Evolutionary conservation across 1,140 invertebrate species (phyloP).

Genomic region (Liolophura sinensis): DNA sequence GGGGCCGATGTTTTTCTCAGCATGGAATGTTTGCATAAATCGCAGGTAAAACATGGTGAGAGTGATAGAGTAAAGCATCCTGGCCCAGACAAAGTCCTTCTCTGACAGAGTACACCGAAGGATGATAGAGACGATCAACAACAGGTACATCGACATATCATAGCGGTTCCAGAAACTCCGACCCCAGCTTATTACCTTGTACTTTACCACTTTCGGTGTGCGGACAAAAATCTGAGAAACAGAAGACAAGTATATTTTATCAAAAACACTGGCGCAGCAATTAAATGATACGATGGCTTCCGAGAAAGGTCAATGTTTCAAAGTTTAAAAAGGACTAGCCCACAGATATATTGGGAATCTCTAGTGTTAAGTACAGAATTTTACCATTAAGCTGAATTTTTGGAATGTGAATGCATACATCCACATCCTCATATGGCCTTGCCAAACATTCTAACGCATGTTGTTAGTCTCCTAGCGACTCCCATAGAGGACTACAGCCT

Average conservation of each 20-base stretch:
- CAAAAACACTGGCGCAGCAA: not conserved
- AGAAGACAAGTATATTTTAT: not conserved
- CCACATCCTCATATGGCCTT: too few species aligned
- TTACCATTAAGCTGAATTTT: too few species aligned
- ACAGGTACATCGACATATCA: conserved; percentile 21
- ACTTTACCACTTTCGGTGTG: conserved; percentile 5
- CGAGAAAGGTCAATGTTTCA: too few species aligned
- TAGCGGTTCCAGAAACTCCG: conserved; percentile 22
- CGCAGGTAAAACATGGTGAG: conserved; percentile 18
- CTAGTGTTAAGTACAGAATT: too few species aligned
- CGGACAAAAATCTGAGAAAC: conserved; percentile 6
- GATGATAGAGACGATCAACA: conserved; percentile 24
- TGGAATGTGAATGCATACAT: too few species aligned
- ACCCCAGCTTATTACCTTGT: conserved; percentile 22
- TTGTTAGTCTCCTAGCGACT: too few species aligned
- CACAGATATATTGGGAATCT: too few species aligned
- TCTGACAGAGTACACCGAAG: conserved; percentile 15
- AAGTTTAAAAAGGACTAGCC: too few species aligned
- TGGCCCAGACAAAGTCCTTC: conserved; percentile 4
- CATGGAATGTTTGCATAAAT: conserved; percentile 23
- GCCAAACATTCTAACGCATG: too few species aligned
- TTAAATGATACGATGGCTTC: not conserved
- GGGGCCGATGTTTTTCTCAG: conserved; percentile 24
- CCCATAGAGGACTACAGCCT: too few species aligned
- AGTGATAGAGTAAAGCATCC: conserved; percentile 9